Evolutionary conservation across 2,888 invertebrate species (phyloP).

Genomic region (Nephrocerus scutellatus): DNA sequence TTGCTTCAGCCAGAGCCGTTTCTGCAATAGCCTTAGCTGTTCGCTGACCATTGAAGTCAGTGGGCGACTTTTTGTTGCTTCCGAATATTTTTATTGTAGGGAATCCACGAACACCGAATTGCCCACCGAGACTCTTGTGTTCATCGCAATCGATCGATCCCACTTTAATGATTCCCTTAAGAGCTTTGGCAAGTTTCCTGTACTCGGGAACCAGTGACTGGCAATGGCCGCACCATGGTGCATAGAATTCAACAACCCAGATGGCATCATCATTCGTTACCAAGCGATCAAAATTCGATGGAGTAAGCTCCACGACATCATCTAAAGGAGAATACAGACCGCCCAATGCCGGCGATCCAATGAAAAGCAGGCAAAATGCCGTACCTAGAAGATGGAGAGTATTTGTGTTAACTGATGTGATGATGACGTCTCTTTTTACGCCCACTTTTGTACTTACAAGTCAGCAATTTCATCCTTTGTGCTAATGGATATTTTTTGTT

Average conservation of each 20-base stretch:
- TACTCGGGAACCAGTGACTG: constrained; percentile 87
- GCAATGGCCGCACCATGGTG: constrained; percentile 95
- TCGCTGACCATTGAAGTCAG: constrained; percentile 77
- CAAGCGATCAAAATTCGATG: constrained; percentile 75
- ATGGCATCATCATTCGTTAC: constrained; percentile 78
- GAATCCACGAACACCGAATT: constrained; percentile 82
- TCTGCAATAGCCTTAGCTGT: constrained; percentile 83
- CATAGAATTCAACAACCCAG: constrained; percentile 83
- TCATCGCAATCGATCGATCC: constrained; percentile 91
- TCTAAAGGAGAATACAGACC: constrained; percentile 63
- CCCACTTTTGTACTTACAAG: too few species aligned
- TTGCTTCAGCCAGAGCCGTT: constrained; percentile 70
- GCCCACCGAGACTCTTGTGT: constrained; percentile 70
- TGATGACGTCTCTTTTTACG: too few species aligned
- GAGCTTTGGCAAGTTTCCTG: constrained; percentile 82
- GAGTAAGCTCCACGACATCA: constrained; percentile 79
- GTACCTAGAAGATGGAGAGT: too few species aligned
- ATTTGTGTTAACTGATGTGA: too few species aligned
- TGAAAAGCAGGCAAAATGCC: too few species aligned
- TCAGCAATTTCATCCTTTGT: too few species aligned
- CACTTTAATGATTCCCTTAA: constrained; percentile 92
- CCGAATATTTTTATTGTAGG: constrained; percentile 96
- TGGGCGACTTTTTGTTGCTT: constrained; percentile 71
- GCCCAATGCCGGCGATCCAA: constrained; percentile 13
- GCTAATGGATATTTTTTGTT: too few species aligned